Evolutionary conservation across 30 jellyfish, hydroid and myxozoan genomes (phyloP).

Genomic region (Chrysaora quinquecirrha): DNA sequence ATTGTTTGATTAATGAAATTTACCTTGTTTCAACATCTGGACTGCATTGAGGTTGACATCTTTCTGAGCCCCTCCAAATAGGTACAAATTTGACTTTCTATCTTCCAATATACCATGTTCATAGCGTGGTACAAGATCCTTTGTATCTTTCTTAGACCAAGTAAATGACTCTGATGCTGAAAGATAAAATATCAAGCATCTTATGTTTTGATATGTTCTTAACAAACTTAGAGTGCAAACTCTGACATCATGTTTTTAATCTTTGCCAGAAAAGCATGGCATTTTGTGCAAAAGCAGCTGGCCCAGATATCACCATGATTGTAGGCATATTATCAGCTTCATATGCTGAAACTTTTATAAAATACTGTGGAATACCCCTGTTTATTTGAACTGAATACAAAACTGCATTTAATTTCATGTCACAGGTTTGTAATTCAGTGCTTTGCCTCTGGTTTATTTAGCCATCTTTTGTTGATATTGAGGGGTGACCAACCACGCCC

Average conservation of each 20-base stretch:
- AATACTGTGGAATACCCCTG: no score
- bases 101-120: conserved; percentile 65
- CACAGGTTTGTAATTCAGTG: no score
- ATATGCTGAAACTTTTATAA: not conserved
- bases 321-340: no score
- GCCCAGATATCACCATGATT: not conserved
- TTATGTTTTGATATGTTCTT: not conserved
- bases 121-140: conserved; percentile 48
- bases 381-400: no score
- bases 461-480: no score
- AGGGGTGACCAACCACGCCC: no score
- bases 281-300: not conserved
- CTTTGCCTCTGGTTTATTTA: no score
- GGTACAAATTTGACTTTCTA: conserved; percentile 27
- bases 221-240: not conserved
- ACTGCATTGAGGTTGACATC: conserved; percentile 30
- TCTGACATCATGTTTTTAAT: not conserved
- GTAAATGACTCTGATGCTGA: conserved; percentile 13
- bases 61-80: conserved; percentile 77
- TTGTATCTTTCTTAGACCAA: conserved; percentile 50
- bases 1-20: not conserved
- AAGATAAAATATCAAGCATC: not conserved
- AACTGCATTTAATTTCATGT: no score
- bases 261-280: no score
- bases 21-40: conserved; percentile 60